Evolutionary conservation across 2,797 vertebrate genomes (phyloP), one percentile per base, ranked within the genome.

Genomic region (Oryzias dopingdopingensis): DNA sequence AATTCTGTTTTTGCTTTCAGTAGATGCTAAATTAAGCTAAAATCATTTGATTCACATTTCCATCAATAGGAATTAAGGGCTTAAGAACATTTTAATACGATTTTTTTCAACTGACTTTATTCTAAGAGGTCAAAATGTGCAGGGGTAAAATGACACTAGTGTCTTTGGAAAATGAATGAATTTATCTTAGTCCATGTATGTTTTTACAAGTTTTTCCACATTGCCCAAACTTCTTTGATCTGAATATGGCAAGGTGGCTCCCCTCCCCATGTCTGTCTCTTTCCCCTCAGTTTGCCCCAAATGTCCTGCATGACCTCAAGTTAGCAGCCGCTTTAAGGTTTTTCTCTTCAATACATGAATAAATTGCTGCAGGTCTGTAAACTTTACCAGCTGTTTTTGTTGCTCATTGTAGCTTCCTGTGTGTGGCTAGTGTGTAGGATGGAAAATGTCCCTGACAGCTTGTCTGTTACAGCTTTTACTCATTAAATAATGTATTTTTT

Each of bases 361-460:
- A 82, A 83, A 85, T 78, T 67, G 73, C 74, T 72, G 65, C 63
- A 74, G 70, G 70, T 79, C 84, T 65, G 65, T 90, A 82, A 89
- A 86, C 72, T 79, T 81, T 72, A 81, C 82, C 78, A 86, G 84
- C 81, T 88, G 83, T 77, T 86, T 85, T 85, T 64, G 65, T 80
- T 84, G 80, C 85, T 83, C 80, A 78, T 84, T 84, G 70, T 75
- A 76, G 80, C 87, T 85, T 76, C 75, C 80, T 80, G 60, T 52
- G 12, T 61, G 12, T 61, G 71, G 77, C 71, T 85, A 62, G 68
- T 76, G 74, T 80, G 76, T 74, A 70, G 58, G 70, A 78, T 89
- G 86, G 86, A 86, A 87, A 88, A 83, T 74, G 70, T 83, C 71
- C 69, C 72, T 74, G 79, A 83, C 72, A 76, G 76, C 74, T 72